Conservation (phyloP, 2,888 invertebrate genomes). For the Hanleya hanleyi region DNA sequence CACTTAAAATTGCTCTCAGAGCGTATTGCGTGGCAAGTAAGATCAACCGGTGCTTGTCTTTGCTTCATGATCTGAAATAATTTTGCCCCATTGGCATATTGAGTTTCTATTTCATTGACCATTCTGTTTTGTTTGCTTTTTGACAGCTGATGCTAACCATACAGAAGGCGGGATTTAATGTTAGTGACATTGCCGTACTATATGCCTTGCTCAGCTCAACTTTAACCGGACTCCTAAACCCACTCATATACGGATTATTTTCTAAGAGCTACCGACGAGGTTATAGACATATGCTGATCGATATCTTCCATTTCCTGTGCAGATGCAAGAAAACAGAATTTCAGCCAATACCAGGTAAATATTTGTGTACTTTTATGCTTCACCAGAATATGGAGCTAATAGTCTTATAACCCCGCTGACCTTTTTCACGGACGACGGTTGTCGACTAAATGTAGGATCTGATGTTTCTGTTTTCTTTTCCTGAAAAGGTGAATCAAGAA, state of each 20-base stretch:
- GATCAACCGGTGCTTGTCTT: too few species aligned
- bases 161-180: conserved; percentile 42
- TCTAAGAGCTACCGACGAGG: conserved; percentile 56
- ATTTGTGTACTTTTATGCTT: too few species aligned
- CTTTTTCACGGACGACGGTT: neutral
- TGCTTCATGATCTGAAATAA: too few species aligned
- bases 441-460: too few species aligned
- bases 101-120: too few species aligned
- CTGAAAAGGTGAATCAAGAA: neutral
- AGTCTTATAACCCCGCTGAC: neutral
- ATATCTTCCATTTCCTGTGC: conserved; percentile 16
- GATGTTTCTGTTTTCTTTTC: neutral
- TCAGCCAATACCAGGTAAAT: conserved; percentile 20
- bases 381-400: too few species aligned
- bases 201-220: conserved; percentile 63
- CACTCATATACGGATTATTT: conserved; percentile 58
- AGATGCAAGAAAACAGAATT: conserved; percentile 28
- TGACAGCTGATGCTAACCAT: conserved; percentile 53
- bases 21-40: too few species aligned
- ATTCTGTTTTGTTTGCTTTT: too few species aligned
- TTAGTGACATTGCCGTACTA: conserved; percentile 56
- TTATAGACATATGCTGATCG: conserved; percentile 38
- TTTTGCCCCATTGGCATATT: too few species aligned
- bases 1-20: too few species aligned
- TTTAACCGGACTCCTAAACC: conserved; percentile 63